Evolutionary conservation across 2,888 invertebrate genomes (phyloP), one percentile per base, ranked within the genome.

Genomic region (Drosophila neutralis): DNA sequence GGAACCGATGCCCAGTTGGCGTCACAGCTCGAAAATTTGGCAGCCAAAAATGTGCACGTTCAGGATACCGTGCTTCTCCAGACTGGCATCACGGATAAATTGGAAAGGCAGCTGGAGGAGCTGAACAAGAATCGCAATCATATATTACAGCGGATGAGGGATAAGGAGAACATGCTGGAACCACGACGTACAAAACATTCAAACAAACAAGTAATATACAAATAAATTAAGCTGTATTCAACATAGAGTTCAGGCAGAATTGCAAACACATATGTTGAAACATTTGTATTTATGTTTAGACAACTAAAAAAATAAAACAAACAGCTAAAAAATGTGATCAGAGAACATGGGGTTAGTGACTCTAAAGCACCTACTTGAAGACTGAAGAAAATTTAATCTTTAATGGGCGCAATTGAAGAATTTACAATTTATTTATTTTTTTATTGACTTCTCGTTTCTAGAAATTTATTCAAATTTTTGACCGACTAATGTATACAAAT

Each of bases 1-100:
- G 84, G 84, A 51, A 85, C 64, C 38, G 64, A 72, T 10, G 67
- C 45, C 0, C 73, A 82, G 35, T 38, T 85, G 51, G 7, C 33
- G 0, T 10, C 33, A 2, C 80, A 87, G 38, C 33, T 89, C 0
- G 24, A 33, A 1, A 29, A 73, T 10, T 59, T 89, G 42, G 27
- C 33, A 7, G 7, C 1, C 5, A 24, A 35, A 4, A 65, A 76
- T n/a, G 61, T 74, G 10, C 1, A 2, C 4, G 10, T 80, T 0
- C 7, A 60, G n/a, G 31, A 45, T 0, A 72, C 42, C 18, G 8
- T 69, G 5, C 15, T 52, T 7, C 60, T 84, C 5, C 59, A 59
- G 4, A 48, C 65, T 0, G 64, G 51, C 0, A 36, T 72, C 0
- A 51, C 58, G 4, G 77, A 85, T 5, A 60, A 51, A 27, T 38